These are phyloP conservation scores for Asbolus verrucosus DNA, from an alignment of 1,140 invertebrate genomes.

Conservation along the genomic window DNA sequence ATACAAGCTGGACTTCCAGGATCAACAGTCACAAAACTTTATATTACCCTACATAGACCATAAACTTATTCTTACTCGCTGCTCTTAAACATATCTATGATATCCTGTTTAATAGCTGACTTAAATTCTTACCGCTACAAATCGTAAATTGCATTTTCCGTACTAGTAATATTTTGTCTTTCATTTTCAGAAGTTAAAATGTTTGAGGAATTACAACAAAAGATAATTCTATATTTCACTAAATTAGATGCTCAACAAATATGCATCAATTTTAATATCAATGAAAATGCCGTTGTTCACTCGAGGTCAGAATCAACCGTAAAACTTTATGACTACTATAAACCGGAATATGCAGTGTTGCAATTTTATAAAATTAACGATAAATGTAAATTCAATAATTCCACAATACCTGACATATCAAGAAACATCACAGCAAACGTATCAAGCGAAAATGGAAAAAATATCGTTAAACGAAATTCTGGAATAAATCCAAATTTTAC, in stretches of 20 bases:
- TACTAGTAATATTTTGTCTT: too few species aligned
- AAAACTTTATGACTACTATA: conserved; percentile 79
- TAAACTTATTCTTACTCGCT: too few species aligned
- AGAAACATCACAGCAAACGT: conserved; percentile 1
- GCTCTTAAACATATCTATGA: too few species aligned
- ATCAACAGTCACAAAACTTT: too few species aligned
- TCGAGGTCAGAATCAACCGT: conserved; percentile 67
- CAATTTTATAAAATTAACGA: conserved; percentile 53
- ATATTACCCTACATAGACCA: too few species aligned
- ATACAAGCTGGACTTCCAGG: too few species aligned
- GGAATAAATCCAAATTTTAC: conserved; percentile 42
- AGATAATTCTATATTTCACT: conserved; percentile 68
- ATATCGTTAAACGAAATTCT: not conserved
- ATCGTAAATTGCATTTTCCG: too few species aligned
- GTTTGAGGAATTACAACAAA: conserved; percentile 67
- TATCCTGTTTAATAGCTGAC: too few species aligned
- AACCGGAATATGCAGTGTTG: conserved; percentile 66
- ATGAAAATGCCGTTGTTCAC: conserved; percentile 59
- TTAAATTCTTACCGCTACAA: too few species aligned
- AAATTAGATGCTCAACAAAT: conserved; percentile 64
- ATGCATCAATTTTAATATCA: conserved; percentile 67
- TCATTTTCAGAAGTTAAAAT: conserved; percentile 67
- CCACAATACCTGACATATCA: conserved; percentile 11
- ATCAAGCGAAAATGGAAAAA: conserved; percentile 6
- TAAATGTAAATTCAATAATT: conserved; percentile 40